phyloP scores from a whole-genome alignment of 2,797 vertebrate genomes.

The Sebastes umbrosus region DNA sequence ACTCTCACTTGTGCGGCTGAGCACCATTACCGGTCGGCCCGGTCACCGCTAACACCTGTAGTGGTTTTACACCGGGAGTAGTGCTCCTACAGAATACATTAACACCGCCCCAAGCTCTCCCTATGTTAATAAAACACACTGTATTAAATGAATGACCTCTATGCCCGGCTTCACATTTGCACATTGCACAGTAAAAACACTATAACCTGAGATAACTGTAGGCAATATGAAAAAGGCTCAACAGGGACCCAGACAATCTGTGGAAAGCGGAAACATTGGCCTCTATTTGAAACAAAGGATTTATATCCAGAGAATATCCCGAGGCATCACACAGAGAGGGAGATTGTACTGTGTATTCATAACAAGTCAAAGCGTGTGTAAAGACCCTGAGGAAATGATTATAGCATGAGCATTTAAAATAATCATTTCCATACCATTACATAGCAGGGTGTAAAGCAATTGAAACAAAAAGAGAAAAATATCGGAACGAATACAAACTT shows the following conservation, averaged over 20 bases:
- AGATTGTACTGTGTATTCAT: slow-evolving; percentile 34
- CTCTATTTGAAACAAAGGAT: slow-evolving; percentile 48
- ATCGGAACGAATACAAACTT: slow-evolving; percentile 10
- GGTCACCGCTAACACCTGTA: slow-evolving; percentile 27
- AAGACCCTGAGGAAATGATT: slow-evolving; percentile 49
- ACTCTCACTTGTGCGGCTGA: slow-evolving; percentile 26
- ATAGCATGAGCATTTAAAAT: slow-evolving; percentile 28
- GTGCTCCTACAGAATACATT: slow-evolving; percentile 17
- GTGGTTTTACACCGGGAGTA: slow-evolving; percentile 12
- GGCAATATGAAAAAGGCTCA: slow-evolving; percentile 30
- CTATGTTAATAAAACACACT: slow-evolving; percentile 42
- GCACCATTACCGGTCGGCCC: slow-evolving; percentile 6
- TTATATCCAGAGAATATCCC: slow-evolving; percentile 43
- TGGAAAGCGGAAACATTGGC: slow-evolving; percentile 49
- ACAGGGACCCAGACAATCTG: slow-evolving; percentile 27
- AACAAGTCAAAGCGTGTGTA: slow-evolving; percentile 29
- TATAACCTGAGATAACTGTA: slow-evolving; percentile 29
- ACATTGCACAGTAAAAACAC: neutral
- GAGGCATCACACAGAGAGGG: slow-evolving; percentile 31
- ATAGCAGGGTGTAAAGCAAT: neutral
- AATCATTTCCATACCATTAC: slow-evolving; percentile 34
- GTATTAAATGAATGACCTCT: slow-evolving; percentile 26
- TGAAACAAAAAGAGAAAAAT: neutral
- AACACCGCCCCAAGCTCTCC: slow-evolving; percentile 18
- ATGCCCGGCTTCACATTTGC: slow-evolving; percentile 1